Evolutionary conservation across 2,113 vertebrate genomes (phyloP).

Genomic region (Rhinopomastus cyanomelas): DNA sequence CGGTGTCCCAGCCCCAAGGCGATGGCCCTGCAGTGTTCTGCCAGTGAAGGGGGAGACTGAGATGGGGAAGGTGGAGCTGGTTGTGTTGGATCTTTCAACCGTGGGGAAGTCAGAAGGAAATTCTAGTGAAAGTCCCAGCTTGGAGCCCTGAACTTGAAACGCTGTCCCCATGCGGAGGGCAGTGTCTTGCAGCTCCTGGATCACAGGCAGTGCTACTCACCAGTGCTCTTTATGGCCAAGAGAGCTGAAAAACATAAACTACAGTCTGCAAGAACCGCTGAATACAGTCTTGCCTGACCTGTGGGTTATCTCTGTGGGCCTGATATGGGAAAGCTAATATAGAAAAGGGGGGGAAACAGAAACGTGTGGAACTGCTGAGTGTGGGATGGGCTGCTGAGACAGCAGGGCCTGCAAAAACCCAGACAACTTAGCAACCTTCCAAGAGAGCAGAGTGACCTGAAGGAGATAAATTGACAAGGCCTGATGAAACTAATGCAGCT

Average conservation of each 20-base stretch:
- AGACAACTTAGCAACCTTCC: too few species aligned
- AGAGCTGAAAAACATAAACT: neutral
- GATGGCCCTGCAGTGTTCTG: neutral
- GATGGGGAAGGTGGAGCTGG: neutral
- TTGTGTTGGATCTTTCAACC: rapidly evolving
- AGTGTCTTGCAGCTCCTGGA: too few species aligned
- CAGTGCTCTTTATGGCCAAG: rapidly evolving
- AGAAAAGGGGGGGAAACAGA: too few species aligned
- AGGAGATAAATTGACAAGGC: too few species aligned
- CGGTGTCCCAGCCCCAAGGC: neutral
- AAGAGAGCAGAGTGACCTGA: too few species aligned
- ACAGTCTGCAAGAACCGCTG: neutral
- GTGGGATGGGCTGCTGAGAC: too few species aligned
- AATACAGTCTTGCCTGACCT: neutral
- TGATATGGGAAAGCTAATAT: too few species aligned
- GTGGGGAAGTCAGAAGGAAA: neutral
- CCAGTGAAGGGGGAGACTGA: rapidly evolving
- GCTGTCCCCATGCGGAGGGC: rapidly evolving
- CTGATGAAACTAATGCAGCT: too few species aligned
- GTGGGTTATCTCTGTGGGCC: neutral
- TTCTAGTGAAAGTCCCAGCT: rapidly evolving
- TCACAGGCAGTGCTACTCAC: rapidly evolving
- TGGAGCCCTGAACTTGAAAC: neutral
- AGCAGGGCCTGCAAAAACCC: too few species aligned
- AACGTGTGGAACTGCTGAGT: too few species aligned